phyloP scores from a whole-genome alignment of 92 coral and sea anemone genomes.

The Pocillopora meandrina region DNA sequence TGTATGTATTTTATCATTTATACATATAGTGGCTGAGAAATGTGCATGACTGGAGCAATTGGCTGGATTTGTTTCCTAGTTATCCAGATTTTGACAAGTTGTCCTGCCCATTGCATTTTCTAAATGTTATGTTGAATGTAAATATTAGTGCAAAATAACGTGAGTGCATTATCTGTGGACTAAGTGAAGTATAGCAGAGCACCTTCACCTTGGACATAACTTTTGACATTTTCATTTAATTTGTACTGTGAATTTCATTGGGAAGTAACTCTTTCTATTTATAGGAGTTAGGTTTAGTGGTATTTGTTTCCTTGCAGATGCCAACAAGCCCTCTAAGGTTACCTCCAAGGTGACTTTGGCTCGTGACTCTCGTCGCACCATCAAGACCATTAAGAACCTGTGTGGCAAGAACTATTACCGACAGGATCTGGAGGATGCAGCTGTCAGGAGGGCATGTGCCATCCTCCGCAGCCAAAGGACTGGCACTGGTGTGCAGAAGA shows the following conservation, averaged over 20 bases:
- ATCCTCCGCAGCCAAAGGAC: constrained; percentile 95
- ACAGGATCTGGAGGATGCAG: constrained; percentile 84
- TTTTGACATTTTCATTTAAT: not conserved
- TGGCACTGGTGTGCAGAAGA: constrained; percentile 89
- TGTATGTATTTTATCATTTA: no score
- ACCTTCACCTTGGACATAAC: no score
- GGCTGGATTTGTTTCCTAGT: no score
- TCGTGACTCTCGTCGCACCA: constrained; percentile 80
- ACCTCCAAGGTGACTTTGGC: constrained; percentile 65
- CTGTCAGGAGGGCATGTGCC: constrained; percentile 89
- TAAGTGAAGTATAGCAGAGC: no score
- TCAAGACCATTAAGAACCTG: constrained; percentile 78
- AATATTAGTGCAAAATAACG: no score
- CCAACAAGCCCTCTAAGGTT: constrained; percentile 79
- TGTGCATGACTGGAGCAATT: no score
- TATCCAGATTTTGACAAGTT: no score
- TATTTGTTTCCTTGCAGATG: constrained; percentile 51
- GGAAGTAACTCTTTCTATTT: not conserved
- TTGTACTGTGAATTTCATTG: not conserved
- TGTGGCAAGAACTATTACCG: constrained; percentile 87
- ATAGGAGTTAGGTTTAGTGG: no score
- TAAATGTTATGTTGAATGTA: no score
- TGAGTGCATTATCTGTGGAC: no score
- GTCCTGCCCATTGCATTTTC: no score
- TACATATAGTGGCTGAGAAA: no score